These are phyloP conservation scores for Bilobella aurantiaca DNA, from an alignment of 1,140 invertebrate species.

Conservation along the genomic window DNA sequence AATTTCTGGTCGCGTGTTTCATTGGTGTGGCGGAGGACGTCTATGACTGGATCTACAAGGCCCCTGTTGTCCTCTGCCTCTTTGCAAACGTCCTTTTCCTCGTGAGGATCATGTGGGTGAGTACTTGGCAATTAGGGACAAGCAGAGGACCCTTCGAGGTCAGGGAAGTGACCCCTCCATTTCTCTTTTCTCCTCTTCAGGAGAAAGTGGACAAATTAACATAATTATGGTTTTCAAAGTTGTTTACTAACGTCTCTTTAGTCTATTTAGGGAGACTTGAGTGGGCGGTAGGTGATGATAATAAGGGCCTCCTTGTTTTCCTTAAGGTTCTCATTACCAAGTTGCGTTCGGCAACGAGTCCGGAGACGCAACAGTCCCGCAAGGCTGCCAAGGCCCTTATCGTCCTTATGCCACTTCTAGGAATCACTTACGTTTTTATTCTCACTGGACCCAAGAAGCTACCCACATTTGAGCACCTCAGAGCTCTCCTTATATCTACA, in stretches of 20 bases:
- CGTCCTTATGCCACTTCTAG: slow-evolving; percentile 74
- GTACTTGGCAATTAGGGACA: slow-evolving; percentile 25
- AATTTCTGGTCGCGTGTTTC: slow-evolving; percentile 7
- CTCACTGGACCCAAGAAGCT: slow-evolving; percentile 48
- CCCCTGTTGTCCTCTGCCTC: slow-evolving; percentile 58
- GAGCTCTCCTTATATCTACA: slow-evolving; percentile 63
- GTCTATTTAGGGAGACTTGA: too few relatives aligned
- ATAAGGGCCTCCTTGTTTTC: too few relatives aligned
- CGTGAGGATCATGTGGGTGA: slow-evolving; percentile 80
- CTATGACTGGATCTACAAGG: slow-evolving; percentile 69
- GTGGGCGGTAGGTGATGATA: too few relatives aligned
- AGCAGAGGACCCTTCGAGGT: too few relatives aligned
- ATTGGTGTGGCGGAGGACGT: slow-evolving; percentile 60
- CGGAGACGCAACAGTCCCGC: slow-evolving; percentile 75
- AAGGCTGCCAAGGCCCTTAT: slow-evolving; percentile 82
- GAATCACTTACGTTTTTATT: slow-evolving; percentile 75
- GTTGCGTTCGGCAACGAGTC: slow-evolving; percentile 67
- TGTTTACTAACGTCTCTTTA: too few relatives aligned
- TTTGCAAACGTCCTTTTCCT: slow-evolving; percentile 77
- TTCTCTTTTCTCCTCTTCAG: neutral
- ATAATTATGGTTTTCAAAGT: too few relatives aligned
- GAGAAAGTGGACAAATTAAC: neutral
- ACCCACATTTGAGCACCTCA: slow-evolving; percentile 41
- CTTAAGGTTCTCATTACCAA: slow-evolving; percentile 91
- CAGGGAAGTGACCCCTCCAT: too few relatives aligned